A percentile compares a stretch with the other conserved stretches of the same genome.
These are phyloP conservation scores for Calliopum simillimum DNA, from an alignment of 2,888 invertebrate genomes.

Conservation along the genomic window DNA sequence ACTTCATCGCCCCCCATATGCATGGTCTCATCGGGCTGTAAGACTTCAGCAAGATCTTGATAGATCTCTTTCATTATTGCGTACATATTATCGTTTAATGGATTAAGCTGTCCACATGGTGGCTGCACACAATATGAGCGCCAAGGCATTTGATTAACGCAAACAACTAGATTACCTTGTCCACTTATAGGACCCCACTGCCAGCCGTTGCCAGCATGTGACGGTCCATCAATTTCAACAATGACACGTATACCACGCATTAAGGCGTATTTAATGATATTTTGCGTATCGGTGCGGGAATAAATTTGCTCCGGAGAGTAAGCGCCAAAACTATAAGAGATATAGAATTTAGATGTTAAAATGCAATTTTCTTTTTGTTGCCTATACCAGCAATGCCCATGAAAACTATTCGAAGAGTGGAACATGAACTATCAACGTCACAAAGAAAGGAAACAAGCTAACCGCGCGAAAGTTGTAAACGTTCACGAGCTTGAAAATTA, in stretches of 20 bases:
- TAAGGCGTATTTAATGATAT: constrained; percentile 82
- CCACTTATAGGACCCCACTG: constrained; percentile 77
- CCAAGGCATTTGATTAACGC: constrained; percentile 78
- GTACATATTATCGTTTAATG: constrained; percentile 79
- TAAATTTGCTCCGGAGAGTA: constrained; percentile 79
- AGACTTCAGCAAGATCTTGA: constrained; percentile 73
- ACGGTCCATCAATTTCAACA: constrained; percentile 90
- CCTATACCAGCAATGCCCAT: too few relatives aligned
- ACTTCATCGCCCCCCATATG: constrained; percentile 92
- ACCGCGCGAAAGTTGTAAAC: too few relatives aligned
- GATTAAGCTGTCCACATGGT: constrained; percentile 88
- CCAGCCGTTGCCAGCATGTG: constrained; percentile 88
- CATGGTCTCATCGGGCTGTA: constrained; percentile 73
- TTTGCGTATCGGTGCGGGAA: constrained; percentile 72
- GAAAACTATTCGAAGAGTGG: constrained; percentile 4
- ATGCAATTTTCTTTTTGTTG: not conserved
- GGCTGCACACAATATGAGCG: constrained; percentile 80
- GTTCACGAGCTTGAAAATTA: too few relatives aligned
- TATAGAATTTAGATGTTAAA: not conserved
- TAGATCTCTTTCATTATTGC: constrained; percentile 77
- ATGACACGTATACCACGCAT: constrained; percentile 85
- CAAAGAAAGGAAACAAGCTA: too few relatives aligned
- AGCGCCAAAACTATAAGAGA: constrained; percentile 74
- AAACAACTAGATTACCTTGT: constrained; percentile 75
- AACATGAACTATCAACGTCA: too few relatives aligned